Base-by-base conservation (phyloP, 2,888 invertebrate genomes). In the Eulithis testata region DNA sequence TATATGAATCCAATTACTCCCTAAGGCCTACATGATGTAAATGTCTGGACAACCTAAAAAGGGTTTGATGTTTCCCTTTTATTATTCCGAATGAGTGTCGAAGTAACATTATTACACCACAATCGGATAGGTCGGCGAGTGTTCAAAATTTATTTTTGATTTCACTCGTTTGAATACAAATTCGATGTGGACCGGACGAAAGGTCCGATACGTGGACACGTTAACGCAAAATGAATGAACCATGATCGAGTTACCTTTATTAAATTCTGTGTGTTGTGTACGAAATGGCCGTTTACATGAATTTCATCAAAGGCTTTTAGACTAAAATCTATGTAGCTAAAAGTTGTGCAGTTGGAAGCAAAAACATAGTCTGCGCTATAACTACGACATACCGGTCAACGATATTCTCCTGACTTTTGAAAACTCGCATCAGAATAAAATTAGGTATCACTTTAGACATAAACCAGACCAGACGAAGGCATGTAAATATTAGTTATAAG, bases 101-200 rank as follows among this genome's bases (percentile, higher is more conserved):
- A 65, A 68, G 72, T 72, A 70, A 73, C 70, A 71, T 59, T 71
- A 70, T 73, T 72, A 72, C 65, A 68, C 65, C 67, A 66, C 65
- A 73, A 72, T 73, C 70, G 69, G 69, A 69, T 73, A 67, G 69
- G 68, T 67, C 50, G 64, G 66, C 66, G 69, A 69, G 66, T 70
- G 69, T 60, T 60, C 72, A 45, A 70, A 69, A 67, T 72, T 73
- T 82, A 83, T 81, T 81, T 82, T 80, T 79, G 79, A 77, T 77
- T 79, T 77, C 76, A 76, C 79, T 83, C 81, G 81, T 83, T 83
- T 82, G 76, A 74, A 87, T 84, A 80, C 75, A 83, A 86, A 86
- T 84, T 77, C 69, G 67, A 65, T 69, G 56, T 54, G 50, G 53
- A 49, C 69, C 63, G 73, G 70, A 75, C 69, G 74, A 80, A 80